These are phyloP conservation scores for Drosophila fuyamai DNA, from an alignment of 1,140 invertebrate genomes.

Conservation along the genomic window DNA sequence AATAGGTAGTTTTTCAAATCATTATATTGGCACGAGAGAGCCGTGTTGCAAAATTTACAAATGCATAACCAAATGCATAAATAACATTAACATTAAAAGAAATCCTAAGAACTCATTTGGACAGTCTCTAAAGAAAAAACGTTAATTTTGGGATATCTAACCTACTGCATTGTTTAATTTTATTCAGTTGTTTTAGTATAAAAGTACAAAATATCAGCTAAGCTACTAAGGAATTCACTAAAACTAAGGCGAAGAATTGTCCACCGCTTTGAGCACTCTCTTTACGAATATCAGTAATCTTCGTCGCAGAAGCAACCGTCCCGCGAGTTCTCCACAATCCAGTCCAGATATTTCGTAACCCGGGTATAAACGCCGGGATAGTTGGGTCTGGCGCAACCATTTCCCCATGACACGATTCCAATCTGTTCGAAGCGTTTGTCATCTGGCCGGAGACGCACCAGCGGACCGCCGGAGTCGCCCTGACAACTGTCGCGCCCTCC, in stretches of 20 bases:
- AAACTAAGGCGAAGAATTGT: constrained; percentile 50
- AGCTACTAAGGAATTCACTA: constrained; percentile 43
- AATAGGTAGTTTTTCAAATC: no score
- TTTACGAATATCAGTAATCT: constrained; percentile 69
- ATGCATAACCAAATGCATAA: no score
- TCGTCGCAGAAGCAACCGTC: constrained; percentile 90
- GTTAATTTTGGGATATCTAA: constrained; percentile 24
- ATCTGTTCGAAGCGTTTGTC: constrained; percentile 92
- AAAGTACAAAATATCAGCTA: constrained; percentile 59
- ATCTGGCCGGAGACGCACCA: constrained; percentile 89
- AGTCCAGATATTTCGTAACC: constrained; percentile 90
- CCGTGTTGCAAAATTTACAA: no score
- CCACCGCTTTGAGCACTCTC: constrained; percentile 7
- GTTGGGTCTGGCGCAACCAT: constrained; percentile 89
- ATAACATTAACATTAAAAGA: background rate
- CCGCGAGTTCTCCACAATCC: constrained; percentile 90
- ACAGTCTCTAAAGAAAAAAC: background rate
- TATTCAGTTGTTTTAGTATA: constrained; percentile 65
- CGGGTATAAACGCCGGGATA: constrained; percentile 93
- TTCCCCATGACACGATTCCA: constrained; percentile 89
- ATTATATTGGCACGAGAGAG: no score
- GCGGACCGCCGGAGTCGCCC: constrained; percentile 96
- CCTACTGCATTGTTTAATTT: constrained; percentile 61
- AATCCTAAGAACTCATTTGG: no score
- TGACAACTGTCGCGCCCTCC: constrained; percentile 94